Evolutionary conservation across 2,888 invertebrate genomes (phyloP).

Genomic region (Clunio marinus): DNA sequence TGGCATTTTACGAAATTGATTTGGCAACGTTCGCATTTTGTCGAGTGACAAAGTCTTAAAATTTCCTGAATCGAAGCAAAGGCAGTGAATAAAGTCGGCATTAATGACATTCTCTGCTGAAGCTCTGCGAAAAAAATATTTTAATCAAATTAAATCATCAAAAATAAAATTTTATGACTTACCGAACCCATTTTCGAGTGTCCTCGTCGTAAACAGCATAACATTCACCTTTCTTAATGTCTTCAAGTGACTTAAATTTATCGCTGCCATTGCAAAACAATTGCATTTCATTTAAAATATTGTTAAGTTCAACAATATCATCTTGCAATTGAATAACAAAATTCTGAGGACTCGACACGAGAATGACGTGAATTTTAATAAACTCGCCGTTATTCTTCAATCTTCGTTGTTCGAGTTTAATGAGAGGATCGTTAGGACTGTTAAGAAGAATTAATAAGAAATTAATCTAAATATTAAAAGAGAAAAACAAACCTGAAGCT

Average conservation of each 20-base stretch:
- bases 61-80: slow-evolving; percentile 63
- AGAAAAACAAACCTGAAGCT: neutral
- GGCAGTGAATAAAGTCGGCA: slow-evolving; percentile 57
- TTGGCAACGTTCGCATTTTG: slow-evolving; percentile 56
- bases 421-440: slow-evolving; percentile 29
- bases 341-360: slow-evolving; percentile 73
- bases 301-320: neutral
- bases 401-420: slow-evolving; percentile 27
- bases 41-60: slow-evolving; percentile 56
- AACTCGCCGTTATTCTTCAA: slow-evolving; percentile 51
- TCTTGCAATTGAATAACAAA: slow-evolving; percentile 48
- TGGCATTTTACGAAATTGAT: slow-evolving; percentile 58
- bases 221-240: slow-evolving; percentile 58
- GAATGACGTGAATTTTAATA: slow-evolving; percentile 68
- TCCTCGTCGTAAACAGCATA: slow-evolving; percentile 63
- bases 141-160: slow-evolving; percentile 40
- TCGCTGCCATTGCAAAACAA: slow-evolving; percentile 56
- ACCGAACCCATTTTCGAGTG: slow-evolving; percentile 72
- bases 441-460: neutral
- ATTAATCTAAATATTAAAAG: neutral
- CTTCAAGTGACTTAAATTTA: slow-evolving; percentile 52
- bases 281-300: slow-evolving; percentile 48
- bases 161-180: slow-evolving; percentile 43
- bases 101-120: slow-evolving; percentile 56
- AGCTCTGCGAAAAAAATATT: slow-evolving; percentile 49